These are phyloP conservation scores for Spodoptera picta DNA, from an alignment of 2,888 invertebrate species.

Conservation along the genomic window DNA sequence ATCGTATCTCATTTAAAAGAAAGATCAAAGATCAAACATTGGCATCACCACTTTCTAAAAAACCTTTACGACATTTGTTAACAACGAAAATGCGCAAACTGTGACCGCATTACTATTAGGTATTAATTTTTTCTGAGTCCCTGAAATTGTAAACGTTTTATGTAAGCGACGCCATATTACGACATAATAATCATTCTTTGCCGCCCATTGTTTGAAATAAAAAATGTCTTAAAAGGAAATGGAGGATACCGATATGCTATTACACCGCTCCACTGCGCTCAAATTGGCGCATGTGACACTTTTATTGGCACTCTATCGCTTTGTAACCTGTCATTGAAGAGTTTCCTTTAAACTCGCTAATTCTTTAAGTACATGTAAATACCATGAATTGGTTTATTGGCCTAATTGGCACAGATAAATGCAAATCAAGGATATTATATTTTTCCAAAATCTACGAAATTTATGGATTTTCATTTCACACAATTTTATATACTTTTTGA, in stretches of 20 bases:
- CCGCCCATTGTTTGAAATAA: constrained; percentile 53
- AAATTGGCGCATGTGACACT: constrained; percentile 47
- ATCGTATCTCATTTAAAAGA: not conserved
- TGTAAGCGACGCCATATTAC: constrained; percentile 42
- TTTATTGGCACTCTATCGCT: constrained; percentile 37
- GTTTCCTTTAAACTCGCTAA: constrained; percentile 43
- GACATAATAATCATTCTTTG: constrained; percentile 41
- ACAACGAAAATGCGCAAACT: constrained; percentile 1
- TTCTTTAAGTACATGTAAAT: constrained; percentile 18
- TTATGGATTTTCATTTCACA: too few species aligned
- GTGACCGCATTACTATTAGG: constrained; percentile 15
- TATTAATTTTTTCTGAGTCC: constrained; percentile 15
- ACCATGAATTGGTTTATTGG: constrained; percentile 18
- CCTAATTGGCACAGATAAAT: constrained; percentile 24
- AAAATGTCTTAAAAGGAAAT: constrained; percentile 56
- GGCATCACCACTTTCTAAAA: constrained; percentile 39
- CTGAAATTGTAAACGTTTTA: constrained; percentile 43
- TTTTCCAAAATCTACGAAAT: too few species aligned
- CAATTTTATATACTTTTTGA: too few species aligned
- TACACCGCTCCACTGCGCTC: constrained; percentile 47
- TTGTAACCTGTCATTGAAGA: constrained; percentile 25
- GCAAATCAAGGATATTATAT: too few species aligned
- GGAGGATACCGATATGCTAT: constrained; percentile 38
- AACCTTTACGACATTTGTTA: constrained; percentile 10
- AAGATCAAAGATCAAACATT: constrained; percentile 27